A percentile compares a stretch with the other conserved stretches of the same genome.
Conservation (phyloP, 2,113 vertebrate genomes). For the Catharus minimus region DNA sequence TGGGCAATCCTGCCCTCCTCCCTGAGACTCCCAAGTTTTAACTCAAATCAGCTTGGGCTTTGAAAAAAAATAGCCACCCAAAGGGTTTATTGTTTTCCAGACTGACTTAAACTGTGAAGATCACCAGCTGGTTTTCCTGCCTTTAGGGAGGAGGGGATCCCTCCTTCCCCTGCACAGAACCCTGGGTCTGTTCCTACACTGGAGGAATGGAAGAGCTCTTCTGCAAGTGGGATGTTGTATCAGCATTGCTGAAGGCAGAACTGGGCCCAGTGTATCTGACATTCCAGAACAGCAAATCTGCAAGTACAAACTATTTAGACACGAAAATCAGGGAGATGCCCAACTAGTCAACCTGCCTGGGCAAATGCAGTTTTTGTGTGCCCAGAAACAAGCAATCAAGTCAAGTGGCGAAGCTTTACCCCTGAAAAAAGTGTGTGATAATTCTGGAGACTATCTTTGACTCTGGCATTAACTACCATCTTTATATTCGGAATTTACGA, state of each 20-base stretch:
- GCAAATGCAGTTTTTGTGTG: not conserved
- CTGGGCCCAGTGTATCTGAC: not conserved
- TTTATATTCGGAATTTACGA: not conserved
- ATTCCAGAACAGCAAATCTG: not conserved
- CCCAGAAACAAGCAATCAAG: not conserved
- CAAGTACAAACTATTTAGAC: slow-evolving; percentile 34
- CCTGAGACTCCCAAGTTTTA: not conserved
- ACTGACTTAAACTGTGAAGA: not conserved
- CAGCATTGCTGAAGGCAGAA: not conserved
- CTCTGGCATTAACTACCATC: not conserved
- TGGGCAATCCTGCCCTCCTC: not conserved
- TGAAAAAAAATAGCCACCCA: not conserved
- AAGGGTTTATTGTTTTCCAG: not conserved
- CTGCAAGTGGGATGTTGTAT: not conserved
- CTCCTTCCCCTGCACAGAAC: not conserved
- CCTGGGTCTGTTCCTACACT: not conserved
- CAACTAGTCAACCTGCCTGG: slow-evolving; percentile 9
- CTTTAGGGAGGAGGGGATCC: not conserved
- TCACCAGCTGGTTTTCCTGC: not conserved
- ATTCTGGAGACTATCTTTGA: not conserved
- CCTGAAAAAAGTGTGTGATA: not conserved
- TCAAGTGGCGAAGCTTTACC: not conserved
- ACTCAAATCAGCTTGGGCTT: not conserved
- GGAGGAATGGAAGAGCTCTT: not conserved
- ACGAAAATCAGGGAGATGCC: slow-evolving; percentile 39